These are phyloP conservation scores for Cydia amplana DNA, from an alignment of 1,140 invertebrate genomes.

Conservation along the genomic window DNA sequence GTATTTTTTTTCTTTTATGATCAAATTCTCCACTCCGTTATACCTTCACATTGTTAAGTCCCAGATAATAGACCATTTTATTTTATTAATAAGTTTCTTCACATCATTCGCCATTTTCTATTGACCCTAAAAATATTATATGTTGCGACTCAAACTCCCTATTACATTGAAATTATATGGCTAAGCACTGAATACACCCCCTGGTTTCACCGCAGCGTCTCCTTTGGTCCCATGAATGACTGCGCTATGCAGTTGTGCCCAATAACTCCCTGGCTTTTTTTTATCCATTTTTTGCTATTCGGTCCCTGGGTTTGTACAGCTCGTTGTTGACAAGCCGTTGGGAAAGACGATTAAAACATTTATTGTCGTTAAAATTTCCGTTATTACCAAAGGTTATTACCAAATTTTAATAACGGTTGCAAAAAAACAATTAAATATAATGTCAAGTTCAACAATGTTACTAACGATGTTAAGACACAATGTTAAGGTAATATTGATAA, in stretches of 20 bases:
- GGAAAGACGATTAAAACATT: constrained; percentile 1
- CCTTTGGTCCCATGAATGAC: constrained; percentile 70
- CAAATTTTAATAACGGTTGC: background rate
- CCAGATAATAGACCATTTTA: no score
- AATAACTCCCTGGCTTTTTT: constrained; percentile 43
- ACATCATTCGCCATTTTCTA: no score
- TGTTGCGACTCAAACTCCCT: no score
- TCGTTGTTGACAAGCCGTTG: constrained; percentile 3
- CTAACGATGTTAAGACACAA: background rate
- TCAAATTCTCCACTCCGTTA: no score
- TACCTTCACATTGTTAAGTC: no score
- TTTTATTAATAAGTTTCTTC: no score
- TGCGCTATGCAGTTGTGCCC: constrained; percentile 58
- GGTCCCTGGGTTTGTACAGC: constrained; percentile 36
- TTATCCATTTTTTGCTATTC: constrained; percentile 48
- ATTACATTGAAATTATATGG: background rate
- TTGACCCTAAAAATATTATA: no score
- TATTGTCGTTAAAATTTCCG: background rate
- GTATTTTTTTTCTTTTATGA: no score
- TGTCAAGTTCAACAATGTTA: background rate
- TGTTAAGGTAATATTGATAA: constrained; percentile 12
- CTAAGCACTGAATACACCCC: background rate
- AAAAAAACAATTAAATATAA: background rate
- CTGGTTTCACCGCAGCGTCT: constrained; percentile 45
- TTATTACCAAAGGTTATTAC: constrained; percentile 8